Conservation (phyloP, 2,888 invertebrate species). For the Trachelus troglodyta region DNA sequence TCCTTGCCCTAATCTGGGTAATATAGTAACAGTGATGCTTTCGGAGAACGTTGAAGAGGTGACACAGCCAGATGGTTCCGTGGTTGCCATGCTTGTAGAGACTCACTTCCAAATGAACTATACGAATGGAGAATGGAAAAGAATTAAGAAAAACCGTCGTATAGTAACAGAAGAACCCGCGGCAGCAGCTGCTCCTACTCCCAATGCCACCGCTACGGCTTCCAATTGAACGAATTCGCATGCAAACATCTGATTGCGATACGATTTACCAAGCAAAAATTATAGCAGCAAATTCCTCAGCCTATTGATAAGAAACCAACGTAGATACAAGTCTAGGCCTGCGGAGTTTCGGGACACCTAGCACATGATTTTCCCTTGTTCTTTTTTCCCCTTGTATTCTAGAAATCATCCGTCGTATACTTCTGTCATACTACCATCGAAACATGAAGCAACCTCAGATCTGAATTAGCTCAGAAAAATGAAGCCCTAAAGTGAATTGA, state of each 20-base stretch:
- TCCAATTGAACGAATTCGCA: constrained; percentile 43
- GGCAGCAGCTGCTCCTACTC: constrained; percentile 38
- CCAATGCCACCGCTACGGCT: constrained; percentile 51
- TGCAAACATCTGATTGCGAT: background rate
- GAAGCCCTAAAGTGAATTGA: background rate
- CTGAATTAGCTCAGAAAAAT: background rate
- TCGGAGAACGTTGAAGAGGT: constrained; percentile 93
- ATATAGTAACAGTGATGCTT: constrained; percentile 95
- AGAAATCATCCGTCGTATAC: background rate
- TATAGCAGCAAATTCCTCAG: background rate
- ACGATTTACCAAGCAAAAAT: background rate
- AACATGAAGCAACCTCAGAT: background rate
- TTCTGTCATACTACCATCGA: background rate
- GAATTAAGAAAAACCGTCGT: constrained; percentile 89
- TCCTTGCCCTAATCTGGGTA: constrained; percentile 96
- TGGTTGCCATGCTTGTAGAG: constrained; percentile 84
- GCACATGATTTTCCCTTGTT: background rate
- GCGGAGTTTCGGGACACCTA: background rate
- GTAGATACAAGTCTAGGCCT: background rate
- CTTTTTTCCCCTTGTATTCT: background rate
- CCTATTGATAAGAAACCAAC: background rate
- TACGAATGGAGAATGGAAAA: constrained; percentile 96
- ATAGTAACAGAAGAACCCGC: constrained; percentile 68
- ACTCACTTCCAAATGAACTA: constrained; percentile 99
- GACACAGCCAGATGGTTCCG: constrained; percentile 85